Percentiles rank a stretch among this genome's conserved stretches.
Conservation (phyloP, 2,797 vertebrate genomes). For the Amblyopsis hoosieri region DNA sequence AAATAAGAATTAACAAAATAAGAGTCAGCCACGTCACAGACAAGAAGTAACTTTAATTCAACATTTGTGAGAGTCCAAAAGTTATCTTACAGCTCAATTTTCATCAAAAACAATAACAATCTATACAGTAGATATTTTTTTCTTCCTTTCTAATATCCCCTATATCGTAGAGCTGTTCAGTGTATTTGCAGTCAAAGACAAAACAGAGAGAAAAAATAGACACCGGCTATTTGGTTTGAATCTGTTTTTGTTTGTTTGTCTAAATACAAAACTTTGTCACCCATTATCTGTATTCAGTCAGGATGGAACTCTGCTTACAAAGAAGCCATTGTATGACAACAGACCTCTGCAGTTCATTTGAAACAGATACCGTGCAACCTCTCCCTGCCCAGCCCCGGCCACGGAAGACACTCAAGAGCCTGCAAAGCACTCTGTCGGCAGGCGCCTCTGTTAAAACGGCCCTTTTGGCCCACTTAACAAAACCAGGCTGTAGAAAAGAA, state of each 20-base stretch:
- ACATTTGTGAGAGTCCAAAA: slow-evolving; percentile 98
- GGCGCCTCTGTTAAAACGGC: slow-evolving; percentile 70
- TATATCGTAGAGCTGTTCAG: slow-evolving; percentile 95
- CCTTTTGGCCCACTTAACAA: slow-evolving; percentile 68
- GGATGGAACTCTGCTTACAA: slow-evolving; percentile 70
- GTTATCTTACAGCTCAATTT: slow-evolving; percentile 97
- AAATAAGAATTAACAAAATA: slow-evolving; percentile 45
- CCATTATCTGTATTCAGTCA: slow-evolving; percentile 69
- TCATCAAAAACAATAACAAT: slow-evolving; percentile 99
- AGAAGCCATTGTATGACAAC: slow-evolving; percentile 77
- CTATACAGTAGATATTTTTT: slow-evolving; percentile 96
- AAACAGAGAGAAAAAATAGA: slow-evolving; percentile 73
- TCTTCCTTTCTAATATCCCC: slow-evolving; percentile 45
- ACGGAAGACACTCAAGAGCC: slow-evolving; percentile 62
- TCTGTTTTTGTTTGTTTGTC: slow-evolving; percentile 64
- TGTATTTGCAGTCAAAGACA: slow-evolving; percentile 91
- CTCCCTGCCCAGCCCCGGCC: slow-evolving; percentile 47
- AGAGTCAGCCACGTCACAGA: slow-evolving; percentile 87
- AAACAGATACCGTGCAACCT: slow-evolving; percentile 69
- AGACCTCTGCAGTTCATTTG: slow-evolving; percentile 74
- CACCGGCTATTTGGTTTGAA: slow-evolving; percentile 81
- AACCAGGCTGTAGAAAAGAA: slow-evolving; percentile 67
- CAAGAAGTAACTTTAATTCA: slow-evolving; percentile 99
- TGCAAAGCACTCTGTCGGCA: slow-evolving; percentile 72
- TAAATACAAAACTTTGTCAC: slow-evolving; percentile 76